Evolutionary conservation across 2,113 vertebrate genomes (phyloP), one percentile per base, ranked within the genome.

Genomic region (Ammospiza caudacuta): DNA sequence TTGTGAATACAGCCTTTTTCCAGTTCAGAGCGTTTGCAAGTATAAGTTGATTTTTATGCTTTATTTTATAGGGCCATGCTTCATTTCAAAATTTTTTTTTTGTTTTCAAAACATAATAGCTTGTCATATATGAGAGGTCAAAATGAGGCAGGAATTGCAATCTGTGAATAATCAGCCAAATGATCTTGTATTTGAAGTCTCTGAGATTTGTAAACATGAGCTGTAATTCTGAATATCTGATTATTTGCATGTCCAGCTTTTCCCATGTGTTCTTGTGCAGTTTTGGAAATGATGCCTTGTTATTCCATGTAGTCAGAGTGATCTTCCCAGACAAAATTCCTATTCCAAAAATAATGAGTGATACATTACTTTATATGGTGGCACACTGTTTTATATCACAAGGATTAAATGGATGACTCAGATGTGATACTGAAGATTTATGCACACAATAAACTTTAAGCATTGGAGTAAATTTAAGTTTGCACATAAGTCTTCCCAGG

Each of bases 31-130:
- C 8, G 2, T 89, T 92, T 81, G 59, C 27, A 84, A 92, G 16
- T 35, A 16, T 33, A 78, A 95, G 24, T 59, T 92, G 74, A 20
- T 90, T 94, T 96, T 95, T 90, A 62, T 88, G 31, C 46, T 95
- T 82, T 87, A 14, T 80, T 95, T 93, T 86, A 70, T 87, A 54
- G 35, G 33, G 10, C 39, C 7, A 37, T 88, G 54, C 66, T 94
- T 95, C 6, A 6, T 90, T 83, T 92, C n/a, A 51, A 16, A 3
- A 35, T 35, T 2, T n/a, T 21, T 28, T 37, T 93, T 89, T 94
- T 89, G 46, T 66, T 91, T 87, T 86, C 72, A 88, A 52, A 86
- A 39, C 33, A 81, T 74, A 83, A 66, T 57, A 24, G 25, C 19
- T 83, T 94, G 24, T 78, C 54, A 11, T 81, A 78, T 44, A 17